Base-by-base conservation (phyloP, 2,888 invertebrate genomes). In the Leptinotarsa haldemani region DNA sequence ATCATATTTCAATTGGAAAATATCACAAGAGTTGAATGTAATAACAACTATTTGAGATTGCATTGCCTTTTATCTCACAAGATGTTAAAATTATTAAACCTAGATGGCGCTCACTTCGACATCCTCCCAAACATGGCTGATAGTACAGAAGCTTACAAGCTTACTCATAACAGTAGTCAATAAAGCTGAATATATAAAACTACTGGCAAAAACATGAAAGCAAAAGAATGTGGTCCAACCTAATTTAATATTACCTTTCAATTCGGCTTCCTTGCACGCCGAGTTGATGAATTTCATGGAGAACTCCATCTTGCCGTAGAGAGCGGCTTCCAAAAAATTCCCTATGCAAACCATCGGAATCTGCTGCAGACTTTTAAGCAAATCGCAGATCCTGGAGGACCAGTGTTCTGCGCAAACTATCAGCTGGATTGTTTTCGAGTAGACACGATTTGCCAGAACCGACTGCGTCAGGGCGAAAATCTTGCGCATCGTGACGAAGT, bases 261-360 rank as follows among this genome's bases (percentile, higher is more conserved):
- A 85, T 2, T 87, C 84, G 12, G 87, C 85, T 40, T 85, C 84
- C 2, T 82, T 82, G 46, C 72, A 73, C 4, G 78, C 72, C 0
- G 80, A 73, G 67, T 80, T 74, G 40, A 87, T 73, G 73, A 90
- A 84, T 73, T 88, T 86, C 40, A 91, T 82, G 16, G 87, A 86
- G 64, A 90, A 87, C 82, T 88, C 74, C 78, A 90, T 87, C 84
- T 90, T 79, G n/a, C 92, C 93, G 86, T 93, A 95, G 16, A 94
- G 87, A 0, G 94, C 91, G 65, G 94, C 94, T 87, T 95, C 95
- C 79, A 94, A 89, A 79, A 91, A 92, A 25, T 94, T 92, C 0
- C 92, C 91, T 71, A 95, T 92, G 71, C 93, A 91, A 4, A 95
- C 86, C 1, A 92, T 88, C 0, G 94, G 91, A 13, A 77, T 71